Evolutionary conservation across 2,888 invertebrate species (phyloP).

Genomic region (Agriopis marginaria): DNA sequence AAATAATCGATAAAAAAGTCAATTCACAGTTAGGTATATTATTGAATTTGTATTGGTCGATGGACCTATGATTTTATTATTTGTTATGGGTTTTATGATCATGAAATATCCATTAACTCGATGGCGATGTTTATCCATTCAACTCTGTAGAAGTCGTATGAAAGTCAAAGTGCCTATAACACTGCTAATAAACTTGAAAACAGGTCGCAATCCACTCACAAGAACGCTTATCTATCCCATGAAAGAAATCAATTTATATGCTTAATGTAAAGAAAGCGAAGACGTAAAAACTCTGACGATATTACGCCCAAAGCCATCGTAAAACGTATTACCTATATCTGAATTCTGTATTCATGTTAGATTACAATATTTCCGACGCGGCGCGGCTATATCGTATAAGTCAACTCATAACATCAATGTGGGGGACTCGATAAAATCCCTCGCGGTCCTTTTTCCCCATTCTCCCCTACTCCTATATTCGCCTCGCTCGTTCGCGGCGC

Average conservation of each 20-base stretch:
- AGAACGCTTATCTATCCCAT: slow-evolving; percentile 46
- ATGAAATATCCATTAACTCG: slow-evolving; percentile 32
- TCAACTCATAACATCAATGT: slow-evolving; percentile 66
- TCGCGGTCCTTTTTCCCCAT: slow-evolving; percentile 57
- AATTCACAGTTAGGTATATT: slow-evolving; percentile 3
- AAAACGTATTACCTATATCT: slow-evolving; percentile 67
- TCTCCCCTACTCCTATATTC: slow-evolving; percentile 50
- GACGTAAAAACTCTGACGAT: slow-evolving; percentile 58
- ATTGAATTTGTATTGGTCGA: slow-evolving; percentile 6
- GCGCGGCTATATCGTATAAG: slow-evolving; percentile 63
- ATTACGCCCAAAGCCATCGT: slow-evolving; percentile 58
- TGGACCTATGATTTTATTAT: slow-evolving; percentile 28
- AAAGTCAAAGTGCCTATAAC: slow-evolving; percentile 40
- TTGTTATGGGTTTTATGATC: slow-evolving; percentile 37
- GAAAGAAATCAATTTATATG: slow-evolving; percentile 56
- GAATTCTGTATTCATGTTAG: slow-evolving; percentile 74
- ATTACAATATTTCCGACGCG: slow-evolving; percentile 73
- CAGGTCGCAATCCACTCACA: slow-evolving; percentile 49
- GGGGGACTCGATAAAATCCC: slow-evolving; percentile 69
- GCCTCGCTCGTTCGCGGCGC: slow-evolving; percentile 53
- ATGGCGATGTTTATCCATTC: slow-evolving; percentile 15
- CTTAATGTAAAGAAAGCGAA: slow-evolving; percentile 49
- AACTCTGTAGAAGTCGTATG: slow-evolving; percentile 35
- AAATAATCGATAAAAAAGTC: not conserved
- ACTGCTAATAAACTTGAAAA: slow-evolving; percentile 40